phyloP scores from a whole-genome alignment of 2,888 invertebrate species.

The Cataglyphis livida region DNA sequence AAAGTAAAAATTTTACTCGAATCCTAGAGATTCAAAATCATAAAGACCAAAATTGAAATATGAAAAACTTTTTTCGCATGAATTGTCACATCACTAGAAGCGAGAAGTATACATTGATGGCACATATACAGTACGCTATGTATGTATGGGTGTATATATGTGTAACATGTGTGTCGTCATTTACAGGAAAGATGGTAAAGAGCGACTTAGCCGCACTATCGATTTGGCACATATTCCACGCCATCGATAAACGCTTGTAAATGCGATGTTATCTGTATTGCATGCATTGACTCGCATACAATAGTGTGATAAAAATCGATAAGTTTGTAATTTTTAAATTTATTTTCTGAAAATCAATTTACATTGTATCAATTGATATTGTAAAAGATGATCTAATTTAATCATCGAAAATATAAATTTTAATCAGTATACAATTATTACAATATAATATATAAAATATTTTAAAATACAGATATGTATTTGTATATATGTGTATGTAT shows the following conservation, averaged over 20 bases:
- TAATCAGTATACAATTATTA: neutral
- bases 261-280: conserved; percentile 29
- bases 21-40: neutral
- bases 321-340: neutral
- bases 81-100: conserved; percentile 18
- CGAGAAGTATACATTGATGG: conserved; percentile 7
- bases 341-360: neutral
- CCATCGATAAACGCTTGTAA: conserved; percentile 50
- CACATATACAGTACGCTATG: neutral
- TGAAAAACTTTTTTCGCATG: conserved; percentile 14
- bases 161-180: conserved; percentile 28
- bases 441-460: neutral
- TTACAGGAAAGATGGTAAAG: conserved; percentile 50
- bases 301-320: neutral
- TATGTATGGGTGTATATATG: neutral
- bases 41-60: neutral
- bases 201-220: conserved; percentile 47
- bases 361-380: too few species aligned
- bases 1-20: neutral
- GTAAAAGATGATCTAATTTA: neutral
- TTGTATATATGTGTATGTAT: neutral
- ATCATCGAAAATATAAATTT: neutral
- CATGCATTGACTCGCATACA: conserved; percentile 10
- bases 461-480: neutral
- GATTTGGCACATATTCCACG: conserved; percentile 53